phyloP scores from a whole-genome alignment of 2,888 invertebrate genomes.

The Drosophila kanekoi region DNA sequence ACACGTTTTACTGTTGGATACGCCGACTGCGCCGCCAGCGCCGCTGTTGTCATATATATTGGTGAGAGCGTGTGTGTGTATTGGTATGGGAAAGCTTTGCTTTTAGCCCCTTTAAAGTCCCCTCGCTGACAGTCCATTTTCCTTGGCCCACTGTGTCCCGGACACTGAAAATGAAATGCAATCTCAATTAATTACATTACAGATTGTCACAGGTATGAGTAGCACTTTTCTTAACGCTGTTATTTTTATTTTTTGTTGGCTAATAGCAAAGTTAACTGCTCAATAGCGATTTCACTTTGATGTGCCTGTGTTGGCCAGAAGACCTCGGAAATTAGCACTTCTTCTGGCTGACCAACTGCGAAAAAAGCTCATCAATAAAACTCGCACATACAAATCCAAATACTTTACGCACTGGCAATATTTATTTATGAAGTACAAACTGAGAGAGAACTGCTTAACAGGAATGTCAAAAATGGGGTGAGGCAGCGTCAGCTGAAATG shows the following conservation, averaged over 20 bases:
- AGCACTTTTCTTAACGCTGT: constrained; percentile 25
- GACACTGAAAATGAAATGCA: constrained; percentile 77
- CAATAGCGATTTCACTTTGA: constrained; percentile 71
- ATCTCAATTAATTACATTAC: constrained; percentile 72
- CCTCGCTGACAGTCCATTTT: constrained; percentile 58
- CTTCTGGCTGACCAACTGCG: constrained; percentile 23
- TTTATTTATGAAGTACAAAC: constrained; percentile 25
- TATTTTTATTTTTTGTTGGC: constrained; percentile 17
- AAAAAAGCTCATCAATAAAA: constrained; percentile 64
- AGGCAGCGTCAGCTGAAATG: constrained; percentile 57
- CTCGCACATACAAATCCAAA: constrained; percentile 52
- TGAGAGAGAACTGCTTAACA: constrained; percentile 25
- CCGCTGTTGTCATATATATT: constrained; percentile 13
- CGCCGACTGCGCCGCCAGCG: constrained; percentile 46
- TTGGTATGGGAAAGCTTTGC: constrained; percentile 70
- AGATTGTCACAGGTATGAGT: constrained; percentile 48
- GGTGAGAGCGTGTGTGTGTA: constrained; percentile 12
- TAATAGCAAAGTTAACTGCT: constrained; percentile 40
- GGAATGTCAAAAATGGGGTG: constrained; percentile 65
- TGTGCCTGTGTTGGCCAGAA: constrained; percentile 32
- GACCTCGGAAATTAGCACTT: constrained; percentile 72
- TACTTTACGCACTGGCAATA: constrained; percentile 22
- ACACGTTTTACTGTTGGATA: constrained; percentile 77
- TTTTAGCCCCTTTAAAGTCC: constrained; percentile 35
- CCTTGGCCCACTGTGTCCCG: constrained; percentile 66